Conservation (phyloP, 2,888 invertebrate species). For the Cenopis cana region DNA sequence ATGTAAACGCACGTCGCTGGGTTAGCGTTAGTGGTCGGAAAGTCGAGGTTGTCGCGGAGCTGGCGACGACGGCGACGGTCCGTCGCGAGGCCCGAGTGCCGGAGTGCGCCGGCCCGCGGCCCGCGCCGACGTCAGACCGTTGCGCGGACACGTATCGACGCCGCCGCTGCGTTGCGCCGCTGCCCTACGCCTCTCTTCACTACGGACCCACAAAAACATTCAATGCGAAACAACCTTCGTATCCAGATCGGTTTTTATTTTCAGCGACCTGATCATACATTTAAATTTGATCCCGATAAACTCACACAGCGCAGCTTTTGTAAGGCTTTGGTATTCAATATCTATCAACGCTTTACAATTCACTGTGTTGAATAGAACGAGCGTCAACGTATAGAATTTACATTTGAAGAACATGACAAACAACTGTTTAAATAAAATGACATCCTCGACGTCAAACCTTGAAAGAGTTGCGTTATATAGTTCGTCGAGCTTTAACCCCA, state of each 20-base stretch:
- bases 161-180: constrained; percentile 58
- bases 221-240: constrained; percentile 64
- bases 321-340: constrained; percentile 29
- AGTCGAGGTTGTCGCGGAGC: constrained; percentile 29
- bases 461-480: constrained; percentile 22
- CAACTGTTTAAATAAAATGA: constrained; percentile 23
- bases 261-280: constrained; percentile 28
- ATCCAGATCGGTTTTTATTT: constrained; percentile 36
- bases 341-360: constrained; percentile 35
- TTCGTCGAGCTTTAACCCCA: constrained; percentile 28
- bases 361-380: constrained; percentile 16
- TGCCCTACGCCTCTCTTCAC: constrained; percentile 68
- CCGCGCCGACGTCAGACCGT: constrained; percentile 69
- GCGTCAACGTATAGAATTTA: constrained; percentile 9
- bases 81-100: constrained; percentile 62
- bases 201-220: constrained; percentile 69
- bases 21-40: constrained; percentile 48
- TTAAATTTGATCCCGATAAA: constrained; percentile 40
- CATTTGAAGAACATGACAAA: constrained; percentile 26
- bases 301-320: constrained; percentile 26
- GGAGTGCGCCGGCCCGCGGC: constrained; percentile 66
- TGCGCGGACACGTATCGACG: constrained; percentile 77
- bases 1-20: constrained; percentile 50
- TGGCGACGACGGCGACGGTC: constrained; percentile 60
- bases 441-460: constrained; percentile 20